phyloP scores from a whole-genome alignment of 2,113 vertebrate genomes.

The Arenaria interpres region DNA sequence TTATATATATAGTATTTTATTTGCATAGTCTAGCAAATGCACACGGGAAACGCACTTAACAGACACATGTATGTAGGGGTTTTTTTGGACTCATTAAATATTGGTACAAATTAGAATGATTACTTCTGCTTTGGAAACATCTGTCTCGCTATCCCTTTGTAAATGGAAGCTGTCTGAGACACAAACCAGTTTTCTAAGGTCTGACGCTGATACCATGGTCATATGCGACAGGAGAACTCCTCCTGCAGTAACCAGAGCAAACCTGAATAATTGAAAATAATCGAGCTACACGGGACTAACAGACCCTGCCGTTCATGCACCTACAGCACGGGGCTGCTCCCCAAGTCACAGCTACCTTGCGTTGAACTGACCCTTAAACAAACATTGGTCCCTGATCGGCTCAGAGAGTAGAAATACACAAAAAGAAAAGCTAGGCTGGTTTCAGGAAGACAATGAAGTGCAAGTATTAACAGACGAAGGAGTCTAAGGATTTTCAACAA shows the following conservation, averaged over 20 bases:
- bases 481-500: neutral
- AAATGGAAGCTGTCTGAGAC: neutral
- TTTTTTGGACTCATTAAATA: conserved; percentile 43
- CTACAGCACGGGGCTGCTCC: neutral
- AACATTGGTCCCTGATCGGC: neutral
- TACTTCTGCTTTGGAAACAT: conserved; percentile 68
- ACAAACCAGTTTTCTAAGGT: neutral
- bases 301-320: neutral
- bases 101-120: conserved; percentile 23
- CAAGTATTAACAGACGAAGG: neutral
- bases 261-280: neutral
- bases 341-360: neutral
- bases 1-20: conserved; percentile 12
- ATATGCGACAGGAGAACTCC: neutral
- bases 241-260: neutral
- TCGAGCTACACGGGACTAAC: neutral
- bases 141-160: neutral
- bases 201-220: rapidly evolving
- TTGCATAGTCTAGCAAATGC: conserved; percentile 62
- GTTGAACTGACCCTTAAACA: neutral
- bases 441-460: neutral
- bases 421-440: neutral
- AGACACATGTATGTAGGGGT: neutral
- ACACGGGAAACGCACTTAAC: conserved; percentile 24
- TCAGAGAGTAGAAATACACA: neutral